phyloP scores from a whole-genome alignment of 2,797 vertebrate species.

The Lepilemur ruficaudatus region DNA sequence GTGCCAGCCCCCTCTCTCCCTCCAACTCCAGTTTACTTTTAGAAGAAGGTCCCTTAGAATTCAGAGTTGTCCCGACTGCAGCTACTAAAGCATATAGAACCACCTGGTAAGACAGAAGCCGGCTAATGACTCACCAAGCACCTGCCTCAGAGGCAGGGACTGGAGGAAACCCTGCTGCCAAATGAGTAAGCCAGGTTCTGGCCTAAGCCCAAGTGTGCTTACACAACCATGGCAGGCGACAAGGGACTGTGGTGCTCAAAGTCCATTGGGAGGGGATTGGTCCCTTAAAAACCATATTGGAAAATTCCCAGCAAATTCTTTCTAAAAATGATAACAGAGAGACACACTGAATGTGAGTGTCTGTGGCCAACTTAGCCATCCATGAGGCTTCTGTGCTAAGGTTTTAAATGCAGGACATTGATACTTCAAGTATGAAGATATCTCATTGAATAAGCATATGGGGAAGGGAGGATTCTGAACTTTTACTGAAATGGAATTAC shows the following conservation, averaged over 20 bases:
- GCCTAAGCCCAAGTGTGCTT: not conserved
- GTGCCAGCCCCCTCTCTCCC: not conserved
- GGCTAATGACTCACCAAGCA: not conserved
- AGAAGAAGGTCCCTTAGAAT: not conserved
- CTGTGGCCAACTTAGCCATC: not conserved
- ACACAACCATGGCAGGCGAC: not conserved
- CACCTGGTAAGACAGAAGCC: not conserved
- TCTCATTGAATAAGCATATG: not conserved
- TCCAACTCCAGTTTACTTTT: not conserved
- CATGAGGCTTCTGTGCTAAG: not conserved
- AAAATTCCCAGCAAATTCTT: slow-evolving; percentile 53
- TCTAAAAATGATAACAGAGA: not conserved
- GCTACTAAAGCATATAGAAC: not conserved
- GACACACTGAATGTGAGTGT: not conserved
- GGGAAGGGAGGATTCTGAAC: not conserved
- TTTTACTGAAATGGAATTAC: not conserved
- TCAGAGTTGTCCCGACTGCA: not conserved
- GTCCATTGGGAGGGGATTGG: not conserved
- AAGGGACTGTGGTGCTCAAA: not conserved
- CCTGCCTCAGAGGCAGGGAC: not conserved
- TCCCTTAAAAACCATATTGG: slow-evolving; percentile 46
- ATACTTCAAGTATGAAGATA: not conserved
- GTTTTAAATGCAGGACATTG: not conserved
- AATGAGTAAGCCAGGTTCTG: not conserved
- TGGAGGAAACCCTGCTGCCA: not conserved